Base-by-base conservation (phyloP, 2,113 vertebrate species). In the Parus major region DNA sequence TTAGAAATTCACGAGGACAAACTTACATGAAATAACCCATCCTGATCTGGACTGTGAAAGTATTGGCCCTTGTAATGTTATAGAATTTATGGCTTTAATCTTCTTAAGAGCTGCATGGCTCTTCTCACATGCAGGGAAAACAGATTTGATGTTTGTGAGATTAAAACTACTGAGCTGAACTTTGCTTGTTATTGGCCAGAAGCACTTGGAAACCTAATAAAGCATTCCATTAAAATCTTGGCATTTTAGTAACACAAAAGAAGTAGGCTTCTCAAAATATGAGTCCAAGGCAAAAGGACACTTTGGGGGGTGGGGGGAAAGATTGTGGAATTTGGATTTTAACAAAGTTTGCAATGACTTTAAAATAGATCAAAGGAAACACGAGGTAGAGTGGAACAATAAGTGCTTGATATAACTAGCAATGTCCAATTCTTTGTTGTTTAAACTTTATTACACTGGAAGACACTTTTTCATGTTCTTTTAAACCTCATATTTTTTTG, bases 191-290 rank as follows among this genome's bases (percentile, higher is more conserved):
- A 93, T 96, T 96, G 97, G 97, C 95, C 69, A 60, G 82, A 92
- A 97, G 85, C 88, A 89, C 95, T 95, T 95, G 93, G 94, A 97
- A 97, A 95, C 90, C 91, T 97, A 97, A 95, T 97, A 97, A 96
- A 97, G 92, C 86, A 94, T 95, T 94, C 97, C 95, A 95, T 97
- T 97, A 97, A 96, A 96, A 97, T 96, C 93, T 97, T 97, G 96
- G 96, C 96, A 94, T 97, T 97, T 96, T 95, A 92, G 96, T 97
- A 95, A 96, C 96, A 97, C 93, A 96, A 97, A 97, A 97, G 95
- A 97, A 96, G 94, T 36, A 82, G 90, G 80, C 92, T 96, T 97
- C 94, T 95, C 95, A 97, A 97, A 92, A 97, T 96, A 84, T 25
- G 69, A 96, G 91, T 83, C 82, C 70, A 93, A 97, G 85, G 81